These are phyloP conservation scores for Ceratitis capitata DNA, from an alignment of 1,140 invertebrate species.

Conservation along the genomic window DNA sequence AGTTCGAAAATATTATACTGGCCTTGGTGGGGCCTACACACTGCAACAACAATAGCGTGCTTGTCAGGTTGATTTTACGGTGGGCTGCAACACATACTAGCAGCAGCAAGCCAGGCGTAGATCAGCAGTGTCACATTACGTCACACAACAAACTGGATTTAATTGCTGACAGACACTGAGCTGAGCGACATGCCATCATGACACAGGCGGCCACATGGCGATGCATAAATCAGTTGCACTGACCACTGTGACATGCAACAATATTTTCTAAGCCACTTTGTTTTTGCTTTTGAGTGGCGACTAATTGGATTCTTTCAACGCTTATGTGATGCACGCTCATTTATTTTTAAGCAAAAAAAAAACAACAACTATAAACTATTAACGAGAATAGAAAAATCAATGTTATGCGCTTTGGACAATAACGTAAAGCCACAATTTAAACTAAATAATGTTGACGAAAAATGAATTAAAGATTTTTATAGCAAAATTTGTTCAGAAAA, in stretches of 20 bases:
- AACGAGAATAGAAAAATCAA: constrained; percentile 7
- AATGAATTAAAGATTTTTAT: too few relatives aligned
- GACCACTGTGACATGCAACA: background rate
- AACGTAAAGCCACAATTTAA: too few relatives aligned
- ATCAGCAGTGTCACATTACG: background rate
- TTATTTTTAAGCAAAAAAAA: too few relatives aligned
- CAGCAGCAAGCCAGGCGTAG: background rate
- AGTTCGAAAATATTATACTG: background rate
- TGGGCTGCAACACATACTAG: background rate
- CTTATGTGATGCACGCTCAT: background rate
- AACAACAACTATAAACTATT: background rate
- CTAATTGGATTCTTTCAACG: background rate
- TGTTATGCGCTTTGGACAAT: background rate
- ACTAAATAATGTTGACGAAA: too few relatives aligned
- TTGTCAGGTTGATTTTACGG: background rate
- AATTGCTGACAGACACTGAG: constrained; percentile 20
- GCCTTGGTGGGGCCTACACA: background rate
- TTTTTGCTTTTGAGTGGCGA: background rate
- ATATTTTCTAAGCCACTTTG: background rate
- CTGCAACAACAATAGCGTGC: background rate
- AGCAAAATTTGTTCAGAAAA: too few relatives aligned
- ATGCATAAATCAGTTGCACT: background rate
- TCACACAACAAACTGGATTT: constrained; percentile 21
- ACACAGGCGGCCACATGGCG: background rate
- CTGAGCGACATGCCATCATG: background rate